phyloP scores from a whole-genome alignment of 2,797 vertebrate species.

The Poecilia picta region DNA sequence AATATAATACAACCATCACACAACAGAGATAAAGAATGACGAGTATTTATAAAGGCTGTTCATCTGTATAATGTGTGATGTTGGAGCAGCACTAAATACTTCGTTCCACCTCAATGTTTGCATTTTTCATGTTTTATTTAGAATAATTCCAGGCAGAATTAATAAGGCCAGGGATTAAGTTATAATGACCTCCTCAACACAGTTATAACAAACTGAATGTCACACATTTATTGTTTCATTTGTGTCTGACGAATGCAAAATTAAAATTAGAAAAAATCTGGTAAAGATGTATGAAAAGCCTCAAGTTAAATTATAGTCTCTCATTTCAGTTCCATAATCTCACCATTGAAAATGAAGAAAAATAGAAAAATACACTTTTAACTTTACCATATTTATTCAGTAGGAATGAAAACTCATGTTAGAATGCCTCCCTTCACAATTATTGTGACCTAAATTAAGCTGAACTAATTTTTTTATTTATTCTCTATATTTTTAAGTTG shows the following conservation, averaged over 20 bases:
- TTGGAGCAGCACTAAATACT: conserved; percentile 35
- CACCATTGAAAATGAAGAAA: not conserved
- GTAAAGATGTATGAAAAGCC: not conserved
- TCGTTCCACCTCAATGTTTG: not conserved
- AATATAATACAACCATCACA: not conserved
- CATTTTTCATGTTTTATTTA: conserved; percentile 14
- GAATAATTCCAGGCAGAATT: not conserved
- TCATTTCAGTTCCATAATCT: not conserved
- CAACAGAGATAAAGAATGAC: not conserved
- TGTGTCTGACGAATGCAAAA: not conserved
- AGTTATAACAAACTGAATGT: not conserved
- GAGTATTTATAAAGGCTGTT: not conserved
- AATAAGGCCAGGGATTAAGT: not conserved
- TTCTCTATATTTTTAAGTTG: not conserved
- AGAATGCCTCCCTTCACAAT: not conserved
- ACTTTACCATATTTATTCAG: not conserved
- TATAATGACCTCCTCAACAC: not conserved
- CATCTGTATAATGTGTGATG: not conserved
- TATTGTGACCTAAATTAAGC: not conserved
- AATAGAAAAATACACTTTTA: not conserved
- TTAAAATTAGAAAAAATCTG: not conserved
- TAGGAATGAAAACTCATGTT: not conserved
- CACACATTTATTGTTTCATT: not conserved
- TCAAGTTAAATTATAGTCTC: not conserved
- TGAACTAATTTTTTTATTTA: not conserved